Base-by-base conservation (phyloP, 2,888 invertebrate species). In the Diadegma fenestrale region DNA sequence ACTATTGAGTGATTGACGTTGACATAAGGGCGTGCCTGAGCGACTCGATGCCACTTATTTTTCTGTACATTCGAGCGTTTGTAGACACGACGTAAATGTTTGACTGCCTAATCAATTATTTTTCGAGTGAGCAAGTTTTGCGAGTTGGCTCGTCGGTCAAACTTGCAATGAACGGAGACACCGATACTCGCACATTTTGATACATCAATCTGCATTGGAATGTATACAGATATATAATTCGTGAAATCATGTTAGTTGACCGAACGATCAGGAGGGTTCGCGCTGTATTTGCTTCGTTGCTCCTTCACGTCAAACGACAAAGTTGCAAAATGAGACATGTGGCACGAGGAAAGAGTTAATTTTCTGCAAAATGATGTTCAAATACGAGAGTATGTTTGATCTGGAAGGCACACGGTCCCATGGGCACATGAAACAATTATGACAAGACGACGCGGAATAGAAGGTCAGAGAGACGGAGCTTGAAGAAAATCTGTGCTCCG, bases 211-310 rank as follows among this genome's bases (percentile, higher is more conserved):
- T 10, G n/a, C 17, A 33, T 12, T 6, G 22, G 5, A 41, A 41
- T 4, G 48, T 45, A 69, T 54, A 64, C n/a, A 19, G 22, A 51
- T 71, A n/a, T 30, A 8, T 37, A 45, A 63, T 41, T 33, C 48
- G 83, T 78, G 19, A 41, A 80, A 54, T 66, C 48, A 63, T 64
- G 37, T 37, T 58, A 19, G 71, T 84, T 84, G 84, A 80, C 72
- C 61, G 51, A 80, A 43, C 77, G 66, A 72, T 84, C 78, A 84
- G 84, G 17, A 30, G 33, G 33, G 30, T 68, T 22, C 66, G 19
- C 58, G 51, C 66, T 51, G 66, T 73, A 80, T 80, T 84, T 80
- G 61, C 48, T 41, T 22, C 12, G 22, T 5, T 58, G 8, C 14
- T 51, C 71, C 10, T 66, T 80, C 68, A n/a, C 66, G 8, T 48